Conservation (phyloP, 2,888 invertebrate genomes). For the Nomada hirtipes region DNA sequence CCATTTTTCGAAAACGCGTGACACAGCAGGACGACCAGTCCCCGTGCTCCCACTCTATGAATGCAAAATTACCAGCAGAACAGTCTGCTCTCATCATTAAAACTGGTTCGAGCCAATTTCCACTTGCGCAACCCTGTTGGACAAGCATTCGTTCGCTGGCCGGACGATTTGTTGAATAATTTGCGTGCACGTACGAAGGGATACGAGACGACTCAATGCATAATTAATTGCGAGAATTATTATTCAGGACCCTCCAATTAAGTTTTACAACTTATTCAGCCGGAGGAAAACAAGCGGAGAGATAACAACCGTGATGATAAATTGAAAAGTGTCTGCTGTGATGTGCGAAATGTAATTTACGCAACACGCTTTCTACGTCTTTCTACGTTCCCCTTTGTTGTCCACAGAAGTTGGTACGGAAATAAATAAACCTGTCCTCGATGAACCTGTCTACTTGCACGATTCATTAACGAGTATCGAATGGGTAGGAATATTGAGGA, state of each 20-base stretch:
- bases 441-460: background rate
- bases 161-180: slow-evolving; percentile 70
- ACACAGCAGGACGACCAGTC: slow-evolving; percentile 55
- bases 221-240: slow-evolving; percentile 56
- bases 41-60: slow-evolving; percentile 78
- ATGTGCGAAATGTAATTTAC: slow-evolving; percentile 17
- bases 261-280: slow-evolving; percentile 32
- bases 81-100: slow-evolving; percentile 67
- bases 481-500: background rate
- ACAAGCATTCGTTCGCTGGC: slow-evolving; percentile 57
- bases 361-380: background rate
- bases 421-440: background rate
- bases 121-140: slow-evolving; percentile 37
- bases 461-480: background rate
- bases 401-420: background rate
- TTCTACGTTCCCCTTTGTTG: background rate
- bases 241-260: slow-evolving; percentile 47
- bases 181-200: slow-evolving; percentile 38
- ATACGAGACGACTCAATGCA: slow-evolving; percentile 34
- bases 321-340: slow-evolving; percentile 2
- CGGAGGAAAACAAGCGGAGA: slow-evolving; percentile 4
- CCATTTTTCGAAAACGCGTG: slow-evolving; percentile 69
- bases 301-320: background rate
- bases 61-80: slow-evolving; percentile 75
- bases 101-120: slow-evolving; percentile 72